Percentiles rank a stretch among this genome's conserved stretches.
Conservation (phyloP, 2,113 vertebrate species). For the Lophius piscatorius region DNA sequence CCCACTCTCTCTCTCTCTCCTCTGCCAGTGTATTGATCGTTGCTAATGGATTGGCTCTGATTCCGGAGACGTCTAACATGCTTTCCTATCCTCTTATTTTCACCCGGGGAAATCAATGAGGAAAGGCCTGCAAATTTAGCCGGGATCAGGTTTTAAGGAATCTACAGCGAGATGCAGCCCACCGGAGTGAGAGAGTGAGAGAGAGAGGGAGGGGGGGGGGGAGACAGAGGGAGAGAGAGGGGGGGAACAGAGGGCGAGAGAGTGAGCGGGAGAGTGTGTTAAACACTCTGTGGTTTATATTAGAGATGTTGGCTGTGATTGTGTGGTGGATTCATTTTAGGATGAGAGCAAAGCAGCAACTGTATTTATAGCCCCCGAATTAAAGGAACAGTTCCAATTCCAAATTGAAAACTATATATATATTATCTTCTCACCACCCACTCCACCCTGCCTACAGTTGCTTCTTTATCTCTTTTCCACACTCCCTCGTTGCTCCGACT, state of each 20-base stretch:
- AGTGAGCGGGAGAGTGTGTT: conserved; percentile 12
- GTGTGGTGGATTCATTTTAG: conserved; percentile 10
- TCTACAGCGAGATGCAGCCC: conserved; percentile 66
- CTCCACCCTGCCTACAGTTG: no score
- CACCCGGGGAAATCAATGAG: conserved; percentile 90
- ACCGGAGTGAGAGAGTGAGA: conserved; percentile 20
- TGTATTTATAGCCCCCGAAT: not conserved
- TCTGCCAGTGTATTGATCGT: conserved; percentile 89
- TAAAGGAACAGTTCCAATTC: no score
- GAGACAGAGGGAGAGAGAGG: conserved; percentile 8
- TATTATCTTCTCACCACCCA: no score
- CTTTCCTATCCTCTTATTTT: conserved; percentile 88
- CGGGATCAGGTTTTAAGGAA: conserved; percentile 86
- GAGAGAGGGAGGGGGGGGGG: conserved; percentile 21
- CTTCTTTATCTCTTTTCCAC: no score
- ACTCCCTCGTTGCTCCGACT: no score
- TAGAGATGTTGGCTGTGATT: conserved; percentile 22
- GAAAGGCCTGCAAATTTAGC: conserved; percentile 88
- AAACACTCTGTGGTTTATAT: conserved; percentile 22
- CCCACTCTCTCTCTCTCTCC: conserved; percentile 40
- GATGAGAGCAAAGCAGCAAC: not conserved
- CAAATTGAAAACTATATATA: no score
- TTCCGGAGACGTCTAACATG: conserved; percentile 90
- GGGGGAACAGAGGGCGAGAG: conserved; percentile 21
- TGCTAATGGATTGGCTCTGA: conserved; percentile 96